Percentiles rank a stretch among this genome's conserved stretches.
These are phyloP conservation scores for Artibeus jamaicensis DNA, from an alignment of 2,797 vertebrate species.

Conservation along the genomic window DNA sequence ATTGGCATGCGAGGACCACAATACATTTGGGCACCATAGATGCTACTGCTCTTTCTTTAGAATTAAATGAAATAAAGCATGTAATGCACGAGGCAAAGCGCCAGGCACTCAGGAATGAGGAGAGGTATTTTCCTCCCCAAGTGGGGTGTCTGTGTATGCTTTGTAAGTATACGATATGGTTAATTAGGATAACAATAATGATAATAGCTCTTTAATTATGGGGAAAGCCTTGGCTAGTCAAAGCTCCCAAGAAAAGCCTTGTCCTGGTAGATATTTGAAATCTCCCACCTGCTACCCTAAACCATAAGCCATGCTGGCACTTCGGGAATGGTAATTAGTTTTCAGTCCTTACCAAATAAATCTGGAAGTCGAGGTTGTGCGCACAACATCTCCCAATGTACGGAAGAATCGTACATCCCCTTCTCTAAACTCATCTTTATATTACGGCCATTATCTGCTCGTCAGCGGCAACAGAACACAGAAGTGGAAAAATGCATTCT, in stretches of 20 bases:
- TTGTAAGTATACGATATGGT: not conserved
- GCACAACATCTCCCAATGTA: not conserved
- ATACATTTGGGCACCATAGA: not conserved
- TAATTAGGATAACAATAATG: not conserved
- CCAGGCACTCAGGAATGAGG: not conserved
- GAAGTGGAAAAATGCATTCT: not conserved
- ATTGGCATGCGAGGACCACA: not conserved
- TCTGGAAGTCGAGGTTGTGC: not conserved
- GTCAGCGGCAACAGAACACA: not conserved
- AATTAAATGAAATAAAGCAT: conserved; percentile 47
- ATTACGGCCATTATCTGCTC: not conserved
- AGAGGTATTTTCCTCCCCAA: not conserved
- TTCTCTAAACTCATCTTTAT: not conserved
- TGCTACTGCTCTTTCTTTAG: not conserved
- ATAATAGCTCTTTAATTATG: conserved; percentile 25
- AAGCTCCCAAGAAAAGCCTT: not conserved
- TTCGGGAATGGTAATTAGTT: not conserved
- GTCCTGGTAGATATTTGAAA: not conserved
- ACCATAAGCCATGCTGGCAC: not conserved
- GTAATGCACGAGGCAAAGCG: conserved; percentile 13
- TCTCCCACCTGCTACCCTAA: not conserved
- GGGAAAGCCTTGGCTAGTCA: not conserved
- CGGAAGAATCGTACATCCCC: not conserved
- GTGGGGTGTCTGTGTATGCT: not conserved
- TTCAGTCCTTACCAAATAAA: not conserved